These are phyloP conservation scores for Phortica okadai DNA, from an alignment of 2,888 invertebrate genomes.

Conservation along the genomic window DNA sequence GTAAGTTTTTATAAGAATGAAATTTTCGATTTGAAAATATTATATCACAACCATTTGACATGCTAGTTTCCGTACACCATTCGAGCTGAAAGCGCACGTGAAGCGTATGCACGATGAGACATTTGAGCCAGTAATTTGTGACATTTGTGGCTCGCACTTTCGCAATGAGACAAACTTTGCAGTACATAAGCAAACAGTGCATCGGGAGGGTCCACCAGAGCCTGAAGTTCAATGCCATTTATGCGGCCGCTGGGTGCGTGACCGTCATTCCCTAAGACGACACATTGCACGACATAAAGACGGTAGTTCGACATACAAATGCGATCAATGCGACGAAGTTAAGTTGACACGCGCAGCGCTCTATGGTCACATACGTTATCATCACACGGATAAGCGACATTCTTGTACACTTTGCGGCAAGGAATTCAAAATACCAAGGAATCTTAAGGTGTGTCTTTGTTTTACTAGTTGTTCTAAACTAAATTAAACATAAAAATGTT, in stretches of 20 bases:
- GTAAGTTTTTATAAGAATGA: constrained; percentile 32
- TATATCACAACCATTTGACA: not conserved
- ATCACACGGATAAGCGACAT: constrained; percentile 48
- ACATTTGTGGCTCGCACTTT: constrained; percentile 48
- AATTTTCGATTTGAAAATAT: not conserved
- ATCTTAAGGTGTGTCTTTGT: constrained; percentile 37
- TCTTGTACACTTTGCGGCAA: constrained; percentile 50
- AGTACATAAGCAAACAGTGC: constrained; percentile 47
- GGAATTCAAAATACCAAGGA: constrained; percentile 47
- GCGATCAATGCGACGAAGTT: constrained; percentile 47
- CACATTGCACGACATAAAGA: constrained; percentile 49
- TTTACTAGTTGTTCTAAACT: too few species aligned
- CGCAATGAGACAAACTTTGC: constrained; percentile 52
- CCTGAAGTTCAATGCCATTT: constrained; percentile 49
- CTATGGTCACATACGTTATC: constrained; percentile 47
- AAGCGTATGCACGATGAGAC: constrained; percentile 48
- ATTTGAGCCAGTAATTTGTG: constrained; percentile 50
- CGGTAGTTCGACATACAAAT: constrained; percentile 42
- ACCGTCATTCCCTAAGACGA: constrained; percentile 45
- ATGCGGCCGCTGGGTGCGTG: constrained; percentile 49
- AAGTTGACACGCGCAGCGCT: constrained; percentile 46
- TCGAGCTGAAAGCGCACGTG: constrained; percentile 46
- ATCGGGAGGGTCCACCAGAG: constrained; percentile 46
- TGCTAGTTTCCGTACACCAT: constrained; percentile 45
- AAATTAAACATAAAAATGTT: too few species aligned